A percentile compares a stretch with the other conserved stretches of the same genome.
Evolutionary conservation across 2,888 invertebrate species (phyloP).

Genomic region (Caenorhabditis auriculariae): DNA sequence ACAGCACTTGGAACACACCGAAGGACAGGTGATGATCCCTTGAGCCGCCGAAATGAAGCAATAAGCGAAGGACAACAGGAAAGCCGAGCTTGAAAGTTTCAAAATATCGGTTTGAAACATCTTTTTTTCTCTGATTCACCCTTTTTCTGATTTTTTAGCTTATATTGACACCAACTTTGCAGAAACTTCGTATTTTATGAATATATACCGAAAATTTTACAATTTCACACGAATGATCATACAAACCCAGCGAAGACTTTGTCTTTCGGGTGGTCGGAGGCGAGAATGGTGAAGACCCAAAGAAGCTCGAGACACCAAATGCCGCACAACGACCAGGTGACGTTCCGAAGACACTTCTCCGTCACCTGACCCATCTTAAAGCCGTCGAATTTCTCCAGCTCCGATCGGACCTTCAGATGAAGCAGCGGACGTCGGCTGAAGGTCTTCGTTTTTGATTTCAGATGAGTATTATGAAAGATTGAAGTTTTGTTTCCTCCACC

Average conservation of each 20-base stretch:
- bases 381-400: conserved; percentile 15
- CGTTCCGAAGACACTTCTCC: conserved; percentile 24
- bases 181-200: too few species aligned
- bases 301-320: conserved; percentile 1
- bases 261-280: conserved; percentile 13
- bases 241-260: conserved; percentile 9
- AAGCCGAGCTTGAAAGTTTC: conserved; percentile 2
- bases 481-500: too few species aligned
- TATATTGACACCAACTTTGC: too few species aligned
- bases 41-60: conserved; percentile 11
- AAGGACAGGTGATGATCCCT: conserved; percentile 15
- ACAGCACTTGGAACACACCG: conserved; percentile 1
- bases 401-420: conserved; percentile 10
- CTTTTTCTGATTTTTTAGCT: not conserved
- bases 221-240: too few species aligned
- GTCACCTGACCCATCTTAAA: conserved; percentile 13
- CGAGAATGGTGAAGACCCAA: conserved; percentile 12
- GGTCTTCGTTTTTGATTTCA: not conserved
- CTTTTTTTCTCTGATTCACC: not conserved
- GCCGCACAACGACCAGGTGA: conserved; percentile 10
- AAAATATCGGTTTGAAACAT: too few species aligned
- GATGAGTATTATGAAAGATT: not conserved
- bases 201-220: too few species aligned
- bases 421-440: conserved; percentile 21
- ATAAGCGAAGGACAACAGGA: conserved; percentile 2